Base-by-base conservation (phyloP, 2,888 invertebrate genomes). In the Pardosa pseudoannulata region DNA sequence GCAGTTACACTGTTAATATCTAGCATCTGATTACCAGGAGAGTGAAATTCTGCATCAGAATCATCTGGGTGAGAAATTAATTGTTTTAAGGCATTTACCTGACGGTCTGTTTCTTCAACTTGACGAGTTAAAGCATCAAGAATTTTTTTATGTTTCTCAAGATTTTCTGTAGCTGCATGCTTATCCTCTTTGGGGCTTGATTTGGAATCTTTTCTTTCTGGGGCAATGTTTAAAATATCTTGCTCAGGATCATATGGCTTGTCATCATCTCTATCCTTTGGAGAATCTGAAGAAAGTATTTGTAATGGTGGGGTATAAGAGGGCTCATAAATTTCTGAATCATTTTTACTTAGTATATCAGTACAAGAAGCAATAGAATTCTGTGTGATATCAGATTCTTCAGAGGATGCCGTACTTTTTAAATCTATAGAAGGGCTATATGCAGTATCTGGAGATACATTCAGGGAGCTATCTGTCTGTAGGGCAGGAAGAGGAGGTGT, bases 211-310 rank as follows among this genome's bases (percentile, higher is more conserved):
- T 36, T 32, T 19, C 23, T 31, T 65, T 73, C 32, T 16, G 11
- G 1, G 27, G 1, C 19, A 23, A 78, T 39, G 39, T 36, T 68
- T 6, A 67, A 39, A 31, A 73, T 28, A 62, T 82, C 87, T 39
- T 88, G 83, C 56, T 86, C 88, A 46, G 86, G 88, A 75, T 88
- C 88, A 74, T 88, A 88, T 19, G 88, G 88, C 13, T 86, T 86
- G 23, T 86, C 81, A n/a, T 76, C 81, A 29, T 75, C 81, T 71
- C 32, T 72, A 11, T 46, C 39, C n/a, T 23, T 39, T 13, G 71
- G 32, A 19, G 23, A 41, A 46, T 67, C 73, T n/a, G 32, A 31
- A 27, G 46, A 3, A 6, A 72, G 16, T 64, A 81, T 70, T n/a
- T 29, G 46, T 28, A 74, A 32, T 36, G 81, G 81, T 27, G 81